Percentiles rank a stretch among this genome's conserved stretches.
Conservation (phyloP, 2,888 invertebrate species). For the Hirudinaria manillensis region DNA sequence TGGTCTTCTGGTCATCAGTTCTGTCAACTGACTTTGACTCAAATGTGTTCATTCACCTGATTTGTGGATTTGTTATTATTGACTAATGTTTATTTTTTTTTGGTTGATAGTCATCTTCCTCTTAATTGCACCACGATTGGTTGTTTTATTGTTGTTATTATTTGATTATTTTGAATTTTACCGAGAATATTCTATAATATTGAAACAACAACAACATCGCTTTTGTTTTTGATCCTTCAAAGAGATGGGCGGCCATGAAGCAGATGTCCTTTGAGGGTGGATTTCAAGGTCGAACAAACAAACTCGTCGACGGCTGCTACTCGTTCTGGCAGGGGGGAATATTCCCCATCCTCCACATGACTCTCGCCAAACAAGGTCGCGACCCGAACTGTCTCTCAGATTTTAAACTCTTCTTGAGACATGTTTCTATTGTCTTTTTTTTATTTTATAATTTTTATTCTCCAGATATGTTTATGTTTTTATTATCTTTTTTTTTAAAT, state of each 20-base stretch:
- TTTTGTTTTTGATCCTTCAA: background rate
- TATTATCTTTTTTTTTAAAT: background rate
- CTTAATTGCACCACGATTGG: too few relatives aligned
- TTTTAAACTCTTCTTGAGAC: background rate
- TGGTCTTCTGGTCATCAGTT: too few relatives aligned
- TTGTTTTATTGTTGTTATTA: too few relatives aligned
- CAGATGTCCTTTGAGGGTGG: conserved; percentile 94
- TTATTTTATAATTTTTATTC: background rate
- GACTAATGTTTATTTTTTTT: too few relatives aligned
- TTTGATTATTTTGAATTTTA: too few relatives aligned
- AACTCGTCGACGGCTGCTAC: conserved; percentile 95
- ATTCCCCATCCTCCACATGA: conserved; percentile 73
- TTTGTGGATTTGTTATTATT: too few relatives aligned
- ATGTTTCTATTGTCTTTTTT: background rate
- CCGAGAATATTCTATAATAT: too few relatives aligned
- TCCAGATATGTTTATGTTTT: background rate
- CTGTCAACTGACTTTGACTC: too few relatives aligned
- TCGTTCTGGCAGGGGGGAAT: conserved; percentile 97
- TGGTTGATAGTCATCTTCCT: too few relatives aligned
- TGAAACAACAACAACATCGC: too few relatives aligned
- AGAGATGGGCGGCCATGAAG: conserved; percentile 77
- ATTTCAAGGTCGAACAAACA: conserved; percentile 89
- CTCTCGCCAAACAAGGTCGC: conserved; percentile 36
- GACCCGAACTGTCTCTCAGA: background rate
- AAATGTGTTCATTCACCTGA: too few relatives aligned